phyloP scores from a whole-genome alignment of 2,888 invertebrate species.

The Aporophyla lueneburgensis region DNA sequence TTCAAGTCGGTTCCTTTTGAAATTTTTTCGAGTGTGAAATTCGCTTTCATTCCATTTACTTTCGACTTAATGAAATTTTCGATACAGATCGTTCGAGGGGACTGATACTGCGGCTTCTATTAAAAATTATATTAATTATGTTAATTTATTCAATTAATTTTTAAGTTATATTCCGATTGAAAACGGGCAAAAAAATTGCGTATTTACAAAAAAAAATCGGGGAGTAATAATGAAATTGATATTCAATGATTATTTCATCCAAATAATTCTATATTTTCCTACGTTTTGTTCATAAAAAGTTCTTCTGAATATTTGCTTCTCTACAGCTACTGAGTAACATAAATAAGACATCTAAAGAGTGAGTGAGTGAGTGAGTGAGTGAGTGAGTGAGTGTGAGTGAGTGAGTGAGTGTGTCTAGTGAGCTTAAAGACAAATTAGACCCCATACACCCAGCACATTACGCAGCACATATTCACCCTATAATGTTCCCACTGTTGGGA shows the following conservation, averaged over 20 bases:
- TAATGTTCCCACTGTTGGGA: too few relatives aligned
- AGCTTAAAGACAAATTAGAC: background rate
- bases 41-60: conserved; percentile 84
- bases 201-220: background rate
- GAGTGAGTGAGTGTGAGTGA: too few relatives aligned
- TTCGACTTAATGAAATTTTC: conserved; percentile 85
- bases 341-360: background rate
- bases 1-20: conserved; percentile 83
- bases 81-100: conserved; percentile 74
- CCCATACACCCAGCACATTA: background rate
- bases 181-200: background rate
- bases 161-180: conserved; percentile 28
- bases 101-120: conserved; percentile 63
- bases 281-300: background rate
- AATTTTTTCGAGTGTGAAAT: conserved; percentile 86
- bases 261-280: background rate
- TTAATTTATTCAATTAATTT: conserved; percentile 79
- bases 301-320: background rate
- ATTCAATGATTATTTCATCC: background rate
- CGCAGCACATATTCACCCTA: too few relatives aligned
- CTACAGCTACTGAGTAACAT: background rate
- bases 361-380: too few relatives aligned
- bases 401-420: too few relatives aligned
- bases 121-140: conserved; percentile 74
- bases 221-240: background rate